Evolutionary conservation across 2,113 vertebrate genomes (phyloP).

Genomic region (Gobius niger): DNA sequence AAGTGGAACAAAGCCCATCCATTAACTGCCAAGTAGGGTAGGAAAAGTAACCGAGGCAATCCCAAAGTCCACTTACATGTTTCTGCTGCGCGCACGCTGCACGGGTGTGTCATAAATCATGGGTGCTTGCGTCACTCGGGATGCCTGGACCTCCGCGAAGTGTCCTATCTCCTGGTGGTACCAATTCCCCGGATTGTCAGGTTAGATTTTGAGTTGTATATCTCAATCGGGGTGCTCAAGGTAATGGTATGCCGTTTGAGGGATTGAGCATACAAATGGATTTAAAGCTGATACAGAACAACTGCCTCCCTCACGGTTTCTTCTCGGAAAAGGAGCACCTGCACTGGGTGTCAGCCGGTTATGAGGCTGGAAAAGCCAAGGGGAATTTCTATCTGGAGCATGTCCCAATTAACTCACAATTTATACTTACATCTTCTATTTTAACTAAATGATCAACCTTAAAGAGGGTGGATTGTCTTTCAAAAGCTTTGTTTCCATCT

Average conservation of each 20-base stretch:
- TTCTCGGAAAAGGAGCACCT: background rate
- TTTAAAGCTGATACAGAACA: background rate
- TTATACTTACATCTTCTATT: background rate
- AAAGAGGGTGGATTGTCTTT: no score
- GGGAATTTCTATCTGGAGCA: background rate
- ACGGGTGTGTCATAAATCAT: background rate
- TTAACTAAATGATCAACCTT: background rate
- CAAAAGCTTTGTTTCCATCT: no score
- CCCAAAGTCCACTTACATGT: background rate
- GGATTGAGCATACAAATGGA: background rate
- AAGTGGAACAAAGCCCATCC: background rate
- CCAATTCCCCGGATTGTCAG: background rate
- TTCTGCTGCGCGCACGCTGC: background rate
- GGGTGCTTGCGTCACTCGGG: background rate
- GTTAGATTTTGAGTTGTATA: background rate
- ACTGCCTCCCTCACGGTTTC: background rate
- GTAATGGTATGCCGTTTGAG: background rate
- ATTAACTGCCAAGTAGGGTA: background rate
- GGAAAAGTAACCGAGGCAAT: background rate
- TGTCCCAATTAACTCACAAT: no score
- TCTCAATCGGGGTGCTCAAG: background rate
- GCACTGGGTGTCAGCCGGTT: background rate
- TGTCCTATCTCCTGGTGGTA: background rate
- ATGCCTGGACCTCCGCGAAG: background rate
- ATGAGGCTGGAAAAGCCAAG: background rate